Evolutionary conservation across 2,113 vertebrate species (phyloP), one percentile per base, ranked within the genome.

Genomic region (Willisornis vidua): DNA sequence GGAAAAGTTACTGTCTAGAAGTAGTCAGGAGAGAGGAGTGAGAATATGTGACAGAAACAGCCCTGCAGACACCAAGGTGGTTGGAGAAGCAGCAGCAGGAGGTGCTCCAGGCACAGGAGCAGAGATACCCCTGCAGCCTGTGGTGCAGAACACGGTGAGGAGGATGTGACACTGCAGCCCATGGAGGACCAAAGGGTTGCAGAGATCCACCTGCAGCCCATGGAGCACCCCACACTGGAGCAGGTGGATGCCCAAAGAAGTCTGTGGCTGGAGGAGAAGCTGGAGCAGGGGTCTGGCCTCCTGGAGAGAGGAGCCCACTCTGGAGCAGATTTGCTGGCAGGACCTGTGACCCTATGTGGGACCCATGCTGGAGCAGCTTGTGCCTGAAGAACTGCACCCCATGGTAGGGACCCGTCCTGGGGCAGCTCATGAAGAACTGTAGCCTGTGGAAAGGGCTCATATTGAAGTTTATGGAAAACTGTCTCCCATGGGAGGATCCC

Each of bases 371-470:
- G 15, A 78, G 20, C 7, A 48, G 12, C 9, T 3, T 73, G 26
- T 5, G 35, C 25, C 45, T 70, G 41, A 81, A 72, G 18, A 7
- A 19, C 25, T 55, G 9, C 3, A 5, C 1, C 1, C 9, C 1
- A 1, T 41, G 24, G 24, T 46, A 66, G 11, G 5, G 10, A 76
- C 9, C 6, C 39, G 41, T 0, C 0, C 3, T 23, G 24, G 41
- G 46, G 13, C 24, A 57, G 12, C 18, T 23, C 10, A 9, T 45
- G 31, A 49, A 66, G 76, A 65, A n/a, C 14, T 10, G 35, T 2
- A 61, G 10, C 24, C 19, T 2, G 7, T 35, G 12, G 25, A 16
- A 65, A 33, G 6, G 33, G 26, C 6, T 24, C 19, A 39, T 4
- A 7, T 5, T 71, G 31, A 86, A 65, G 3, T 6, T 46, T 12